Evolutionary conservation across 2,888 invertebrate species (phyloP), one percentile per base, ranked within the genome.

Genomic region (Lasioglossum oenotherae): DNA sequence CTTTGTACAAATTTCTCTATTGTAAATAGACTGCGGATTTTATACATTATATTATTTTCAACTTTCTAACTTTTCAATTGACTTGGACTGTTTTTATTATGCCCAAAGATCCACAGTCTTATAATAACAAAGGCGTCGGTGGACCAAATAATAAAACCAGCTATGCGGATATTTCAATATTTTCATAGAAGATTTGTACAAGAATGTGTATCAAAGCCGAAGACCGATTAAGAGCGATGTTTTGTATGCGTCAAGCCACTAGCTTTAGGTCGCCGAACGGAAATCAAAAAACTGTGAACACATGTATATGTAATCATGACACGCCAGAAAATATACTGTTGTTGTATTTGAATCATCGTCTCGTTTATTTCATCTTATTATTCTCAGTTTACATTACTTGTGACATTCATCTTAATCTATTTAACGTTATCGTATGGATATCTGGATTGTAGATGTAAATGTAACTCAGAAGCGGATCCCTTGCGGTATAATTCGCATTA

Each of bases 391-490:
- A 93, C 92, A 93, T 92, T 90, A 92, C 87, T 92, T 90, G 92
- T 92, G 92, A 93, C 93, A 93, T 92, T 91, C 90, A 92, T 92
- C 92, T 92, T 92, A 93, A 89, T 88, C 88, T 92, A 92, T 88
- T 81, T 91, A 88, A 89, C 89, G 84, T 91, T 91, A 91, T 90
- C 87, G 90, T 91, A 49, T 88, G 91, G 88, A 90, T 91, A 92
- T 91, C 90, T 89, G 91, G 88, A 92, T 90, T 89, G 87, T 87
- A 87, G 86, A 87, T 89, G 90, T 92, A 92, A 91, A 91, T 91
- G 85, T 92, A 87, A 88, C 84, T 85, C 84, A 87, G 87, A 91
- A 91, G 86, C 87, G 80, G 89, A 87, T 88, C 84, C 86, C 84
- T 41, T 86, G 90, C 83, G 86, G 84, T 87, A 85, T 79, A 84